These are phyloP conservation scores for Cryptotermes secundus DNA, from an alignment of 1,140 invertebrate genomes.

Conservation along the genomic window DNA sequence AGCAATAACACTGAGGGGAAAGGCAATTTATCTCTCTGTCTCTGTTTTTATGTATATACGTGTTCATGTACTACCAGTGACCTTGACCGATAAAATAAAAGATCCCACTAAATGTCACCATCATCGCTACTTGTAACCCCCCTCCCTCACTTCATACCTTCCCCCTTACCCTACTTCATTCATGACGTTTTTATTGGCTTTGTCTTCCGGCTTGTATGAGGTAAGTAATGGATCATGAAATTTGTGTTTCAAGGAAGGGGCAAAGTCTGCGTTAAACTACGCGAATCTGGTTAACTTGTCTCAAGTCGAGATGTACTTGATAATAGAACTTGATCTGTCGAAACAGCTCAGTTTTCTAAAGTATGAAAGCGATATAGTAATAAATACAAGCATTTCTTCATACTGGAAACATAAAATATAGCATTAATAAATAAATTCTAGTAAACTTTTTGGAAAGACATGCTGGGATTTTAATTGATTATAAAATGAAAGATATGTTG, in stretches of 20 bases:
- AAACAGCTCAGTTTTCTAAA: too few species aligned
- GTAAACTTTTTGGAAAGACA: too few species aligned
- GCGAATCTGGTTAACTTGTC: background rate
- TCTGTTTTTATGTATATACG: background rate
- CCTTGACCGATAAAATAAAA: conserved; percentile 13
- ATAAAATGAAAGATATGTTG: too few species aligned
- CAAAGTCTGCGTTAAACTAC: background rate
- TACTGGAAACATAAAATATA: too few species aligned
- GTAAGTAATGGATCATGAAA: background rate
- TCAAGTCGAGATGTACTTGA: background rate
- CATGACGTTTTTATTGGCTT: background rate
- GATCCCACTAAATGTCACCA: conserved; percentile 1
- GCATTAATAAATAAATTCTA: too few species aligned
- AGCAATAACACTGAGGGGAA: background rate
- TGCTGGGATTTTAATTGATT: too few species aligned
- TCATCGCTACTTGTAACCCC: background rate
- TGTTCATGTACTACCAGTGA: background rate
- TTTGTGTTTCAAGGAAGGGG: background rate
- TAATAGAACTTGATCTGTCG: too few species aligned
- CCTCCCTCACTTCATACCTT: background rate
- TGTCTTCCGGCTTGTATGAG: background rate
- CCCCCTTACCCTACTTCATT: background rate
- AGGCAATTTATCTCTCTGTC: background rate
- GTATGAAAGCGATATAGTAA: too few species aligned
- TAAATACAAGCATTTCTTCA: too few species aligned